Evolutionary conservation across 2,888 invertebrate genomes (phyloP).

Genomic region (Oscheius onirici): DNA sequence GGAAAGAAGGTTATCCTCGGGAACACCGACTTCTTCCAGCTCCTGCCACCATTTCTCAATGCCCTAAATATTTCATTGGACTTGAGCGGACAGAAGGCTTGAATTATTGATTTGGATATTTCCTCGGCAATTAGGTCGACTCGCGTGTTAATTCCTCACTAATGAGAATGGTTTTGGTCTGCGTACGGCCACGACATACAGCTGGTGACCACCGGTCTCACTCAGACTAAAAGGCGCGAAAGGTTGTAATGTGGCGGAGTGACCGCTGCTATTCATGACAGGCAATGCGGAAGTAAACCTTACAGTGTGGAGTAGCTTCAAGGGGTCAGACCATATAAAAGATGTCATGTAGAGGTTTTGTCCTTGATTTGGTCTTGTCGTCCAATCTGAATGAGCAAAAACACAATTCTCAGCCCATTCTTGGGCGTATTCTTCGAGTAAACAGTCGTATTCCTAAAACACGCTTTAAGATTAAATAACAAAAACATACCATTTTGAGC

Average conservation of each 20-base stretch:
- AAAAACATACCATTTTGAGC: constrained; percentile 46
- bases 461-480: background rate
- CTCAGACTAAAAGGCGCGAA: constrained; percentile 4
- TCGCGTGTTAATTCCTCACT: background rate
- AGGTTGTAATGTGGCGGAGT: constrained; percentile 4
- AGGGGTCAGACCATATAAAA: constrained; percentile 39
- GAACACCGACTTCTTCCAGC: constrained; percentile 50
- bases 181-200: background rate
- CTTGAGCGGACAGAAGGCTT: background rate
- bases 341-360: constrained; percentile 55
- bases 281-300: background rate
- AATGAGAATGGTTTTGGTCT: constrained; percentile 5
- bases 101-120: constrained; percentile 8
- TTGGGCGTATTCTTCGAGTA: constrained; percentile 47
- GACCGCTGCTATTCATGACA: background rate
- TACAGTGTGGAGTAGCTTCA: constrained; percentile 48
- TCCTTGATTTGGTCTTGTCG: constrained; percentile 51
- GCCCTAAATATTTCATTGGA: constrained; percentile 37
- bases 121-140: constrained; percentile 10
- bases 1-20: constrained; percentile 48
- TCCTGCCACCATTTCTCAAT: constrained; percentile 59
- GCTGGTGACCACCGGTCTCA: background rate
- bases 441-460: constrained; percentile 49
- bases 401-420: constrained; percentile 54
- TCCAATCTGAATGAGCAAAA: constrained; percentile 47